Percentiles rank a stretch among this genome's conserved stretches.
These are phyloP conservation scores for Blastomussa wellsi DNA, from an alignment of 92 coral and sea anemone genomes.

Conservation along the genomic window DNA sequence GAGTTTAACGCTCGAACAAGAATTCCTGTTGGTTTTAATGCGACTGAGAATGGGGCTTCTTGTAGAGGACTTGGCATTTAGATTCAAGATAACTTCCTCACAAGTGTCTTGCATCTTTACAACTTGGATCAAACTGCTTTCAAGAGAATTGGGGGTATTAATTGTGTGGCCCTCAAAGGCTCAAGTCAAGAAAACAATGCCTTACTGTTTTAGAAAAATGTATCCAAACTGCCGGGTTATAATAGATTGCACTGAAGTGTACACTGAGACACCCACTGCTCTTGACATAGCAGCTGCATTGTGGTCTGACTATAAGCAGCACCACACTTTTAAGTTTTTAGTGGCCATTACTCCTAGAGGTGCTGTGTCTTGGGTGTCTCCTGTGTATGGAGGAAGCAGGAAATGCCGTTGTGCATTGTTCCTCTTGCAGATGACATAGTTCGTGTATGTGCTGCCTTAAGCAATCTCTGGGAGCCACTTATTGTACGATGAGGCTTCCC, in stretches of 20 bases:
- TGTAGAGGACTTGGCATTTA: slow-evolving; percentile 11
- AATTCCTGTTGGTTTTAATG: slow-evolving; percentile 48
- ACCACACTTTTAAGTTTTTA: slow-evolving; percentile 45
- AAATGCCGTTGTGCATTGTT: slow-evolving; percentile 28
- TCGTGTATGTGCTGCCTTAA: slow-evolving; percentile 42
- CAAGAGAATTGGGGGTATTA: slow-evolving; percentile 33
- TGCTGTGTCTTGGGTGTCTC: slow-evolving; percentile 49
- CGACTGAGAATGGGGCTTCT: slow-evolving; percentile 44
- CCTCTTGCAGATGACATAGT: slow-evolving; percentile 46
- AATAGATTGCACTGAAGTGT: slow-evolving; percentile 46
- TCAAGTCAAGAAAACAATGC: slow-evolving; percentile 26
- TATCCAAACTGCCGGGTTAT: slow-evolving; percentile 28
- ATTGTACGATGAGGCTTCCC: slow-evolving; percentile 10
- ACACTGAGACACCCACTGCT: slow-evolving; percentile 45
- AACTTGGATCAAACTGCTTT: slow-evolving; percentile 39
- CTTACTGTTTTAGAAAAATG: slow-evolving; percentile 34
- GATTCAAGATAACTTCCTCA: slow-evolving; percentile 15
- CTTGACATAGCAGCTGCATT: slow-evolving; percentile 42
- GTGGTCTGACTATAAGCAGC: slow-evolving; percentile 51
- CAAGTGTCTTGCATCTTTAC: slow-evolving; percentile 32
- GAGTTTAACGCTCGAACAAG: slow-evolving; percentile 51
- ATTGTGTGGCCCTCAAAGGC: slow-evolving; percentile 40
- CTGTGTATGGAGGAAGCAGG: slow-evolving; percentile 50
- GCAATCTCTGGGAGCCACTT: slow-evolving; percentile 43
- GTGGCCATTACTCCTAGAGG: slow-evolving; percentile 43